Evolutionary conservation across 1,140 invertebrate species (phyloP).

Genomic region (Hylaeus volcanicus): DNA sequence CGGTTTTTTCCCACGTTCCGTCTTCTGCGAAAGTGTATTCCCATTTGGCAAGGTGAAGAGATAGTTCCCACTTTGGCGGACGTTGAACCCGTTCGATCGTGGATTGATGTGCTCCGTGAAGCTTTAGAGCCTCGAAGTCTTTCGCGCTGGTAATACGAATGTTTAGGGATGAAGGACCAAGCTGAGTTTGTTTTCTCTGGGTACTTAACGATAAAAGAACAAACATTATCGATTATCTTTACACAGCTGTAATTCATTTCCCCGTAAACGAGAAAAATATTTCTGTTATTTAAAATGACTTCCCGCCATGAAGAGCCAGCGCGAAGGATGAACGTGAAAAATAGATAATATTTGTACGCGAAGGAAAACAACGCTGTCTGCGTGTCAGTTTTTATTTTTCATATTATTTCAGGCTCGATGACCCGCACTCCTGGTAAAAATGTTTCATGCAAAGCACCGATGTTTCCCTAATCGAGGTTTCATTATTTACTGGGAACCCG

Average conservation of each 20-base stretch:
- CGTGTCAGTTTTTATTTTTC: background rate
- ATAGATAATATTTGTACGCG: background rate
- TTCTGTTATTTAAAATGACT: background rate
- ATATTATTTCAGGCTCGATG: background rate
- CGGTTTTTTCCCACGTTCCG: background rate
- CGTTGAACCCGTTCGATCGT: background rate
- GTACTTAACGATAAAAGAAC: no score
- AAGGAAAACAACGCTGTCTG: background rate
- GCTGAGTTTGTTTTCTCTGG: no score
- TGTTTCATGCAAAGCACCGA: constrained; percentile 18
- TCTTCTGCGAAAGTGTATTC: background rate
- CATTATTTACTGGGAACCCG: constrained; percentile 10
- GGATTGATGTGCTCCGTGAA: no score
- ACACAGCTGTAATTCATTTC: no score
- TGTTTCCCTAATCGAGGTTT: constrained; percentile 48
- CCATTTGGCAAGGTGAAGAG: background rate
- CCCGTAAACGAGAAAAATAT: no score
- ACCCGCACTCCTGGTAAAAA: constrained; percentile 1
- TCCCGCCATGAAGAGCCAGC: no score
- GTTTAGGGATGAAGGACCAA: no score
- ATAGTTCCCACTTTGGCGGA: background rate
- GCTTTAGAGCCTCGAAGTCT: no score
- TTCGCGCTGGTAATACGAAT: no score
- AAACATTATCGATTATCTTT: no score
- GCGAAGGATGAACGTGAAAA: no score